Evolutionary conservation across 2,888 invertebrate genomes (phyloP), one percentile per base, ranked within the genome.

Genomic region (Dermolepida albohirtum): DNA sequence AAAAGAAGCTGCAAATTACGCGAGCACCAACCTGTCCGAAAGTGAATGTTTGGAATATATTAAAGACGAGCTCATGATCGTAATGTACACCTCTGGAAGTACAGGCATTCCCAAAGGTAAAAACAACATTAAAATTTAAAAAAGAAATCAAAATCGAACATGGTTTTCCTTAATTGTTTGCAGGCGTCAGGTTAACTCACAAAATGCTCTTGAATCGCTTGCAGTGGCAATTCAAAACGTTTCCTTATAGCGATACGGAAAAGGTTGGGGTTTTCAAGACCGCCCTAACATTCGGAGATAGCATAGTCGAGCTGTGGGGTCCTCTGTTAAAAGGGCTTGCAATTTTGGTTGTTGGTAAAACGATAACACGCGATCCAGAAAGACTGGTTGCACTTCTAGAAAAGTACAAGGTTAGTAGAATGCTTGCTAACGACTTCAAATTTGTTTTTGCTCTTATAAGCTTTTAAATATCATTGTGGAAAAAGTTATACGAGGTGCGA

Each of bases 211-310:
- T 94, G 77, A 95, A 96, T 80, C 89, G 96, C 0, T 86, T 96
- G 16, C 88, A 89, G 80, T 96, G 96, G 94, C 96, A 96, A 81
- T 96, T 95, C 89, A 86, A 88, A 12, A 87, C 87, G 0, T 92
- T 96, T 78, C 95, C 96, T 0, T 96, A 89, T 81, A 83, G 86
- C 0, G 77, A 84, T 0, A 85, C 87, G 0, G 93, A 94, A 77
- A 85, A 86, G 7, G 87, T 87, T 2, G 92, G 94, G 75, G 90
- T 94, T 0, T 96, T 96, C 85, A 96, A 96, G 83, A 96, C 96
- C 0, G 93, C 96, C 0, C 83, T 96, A 14, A 96, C 96, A 0
- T 97, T 96, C 79, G 95, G 96, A 2, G 96, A 96, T 80, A 93
- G 95, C 0, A 90, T 95, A 7, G 88, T 92, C 1, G 96, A 96